phyloP scores from a whole-genome alignment of 2,888 invertebrate genomes.

The Caradrina clavipalpis region DNA sequence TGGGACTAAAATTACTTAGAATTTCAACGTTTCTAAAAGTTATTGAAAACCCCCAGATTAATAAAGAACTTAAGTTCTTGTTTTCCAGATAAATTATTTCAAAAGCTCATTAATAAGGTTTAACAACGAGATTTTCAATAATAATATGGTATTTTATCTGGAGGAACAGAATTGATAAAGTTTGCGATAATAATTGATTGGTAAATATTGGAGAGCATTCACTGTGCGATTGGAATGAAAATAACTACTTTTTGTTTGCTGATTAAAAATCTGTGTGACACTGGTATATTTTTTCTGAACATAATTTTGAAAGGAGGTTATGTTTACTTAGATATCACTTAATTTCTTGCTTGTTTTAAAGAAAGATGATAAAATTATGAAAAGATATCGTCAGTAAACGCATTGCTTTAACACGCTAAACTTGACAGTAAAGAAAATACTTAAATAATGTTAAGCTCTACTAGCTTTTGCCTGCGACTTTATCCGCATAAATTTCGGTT shows the following conservation, averaged over 20 bases:
- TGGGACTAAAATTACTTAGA: no score
- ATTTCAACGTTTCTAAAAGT: no score
- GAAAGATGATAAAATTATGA: no score
- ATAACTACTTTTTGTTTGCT: not conserved
- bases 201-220: conserved; percentile 4
- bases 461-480: no score
- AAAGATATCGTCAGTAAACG: no score
- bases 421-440: no score
- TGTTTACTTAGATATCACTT: not conserved
- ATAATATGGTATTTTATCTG: not conserved
- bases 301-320: not conserved
- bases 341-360: no score
- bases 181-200: not conserved
- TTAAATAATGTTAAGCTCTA: no score
- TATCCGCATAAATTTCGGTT: no score
- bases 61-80: no score
- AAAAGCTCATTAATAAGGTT: conserved; percentile 6
- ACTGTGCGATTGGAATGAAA: not conserved
- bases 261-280: not conserved
- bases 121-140: not conserved
- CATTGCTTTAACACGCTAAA: no score
- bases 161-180: not conserved
- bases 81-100: not conserved
- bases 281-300: not conserved
- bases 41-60: no score